phyloP scores from a whole-genome alignment of 2,797 vertebrate genomes.

The Channallabes apus region DNA sequence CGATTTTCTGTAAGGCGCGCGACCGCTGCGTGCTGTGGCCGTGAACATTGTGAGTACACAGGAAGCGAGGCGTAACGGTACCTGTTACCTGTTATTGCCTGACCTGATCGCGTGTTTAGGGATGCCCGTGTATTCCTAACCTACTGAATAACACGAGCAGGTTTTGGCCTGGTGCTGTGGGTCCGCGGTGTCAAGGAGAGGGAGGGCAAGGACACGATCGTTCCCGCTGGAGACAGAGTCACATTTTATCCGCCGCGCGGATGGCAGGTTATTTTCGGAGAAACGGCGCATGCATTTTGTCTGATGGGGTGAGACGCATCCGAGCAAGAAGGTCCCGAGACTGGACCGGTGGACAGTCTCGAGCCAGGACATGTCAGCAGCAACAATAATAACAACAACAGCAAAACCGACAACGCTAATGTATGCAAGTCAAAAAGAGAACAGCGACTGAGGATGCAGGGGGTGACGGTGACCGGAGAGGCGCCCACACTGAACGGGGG shows the following conservation, averaged over 20 bases:
- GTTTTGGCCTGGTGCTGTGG: not conserved
- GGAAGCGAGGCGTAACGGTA: slow-evolving; percentile 20
- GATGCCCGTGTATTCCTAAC: not conserved
- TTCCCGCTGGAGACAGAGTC: slow-evolving; percentile 31
- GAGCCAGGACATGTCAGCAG: slow-evolving; percentile 47
- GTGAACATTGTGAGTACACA: not conserved
- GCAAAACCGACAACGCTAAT: slow-evolving; percentile 28
- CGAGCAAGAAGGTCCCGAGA: slow-evolving; percentile 46
- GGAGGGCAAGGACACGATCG: slow-evolving; percentile 34
- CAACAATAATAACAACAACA: slow-evolving; percentile 33
- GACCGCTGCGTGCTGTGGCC: not conserved
- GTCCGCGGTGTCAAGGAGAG: slow-evolving; percentile 12
- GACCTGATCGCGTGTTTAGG: not conserved
- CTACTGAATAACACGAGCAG: not conserved
- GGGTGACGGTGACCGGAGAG: slow-evolving; percentile 65
- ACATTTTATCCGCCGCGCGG: not conserved
- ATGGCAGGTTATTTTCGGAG: slow-evolving; percentile 29
- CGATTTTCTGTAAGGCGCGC: not conserved
- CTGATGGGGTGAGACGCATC: slow-evolving; percentile 56
- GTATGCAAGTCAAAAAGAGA: slow-evolving; percentile 45
- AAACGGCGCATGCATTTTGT: slow-evolving; percentile 43
- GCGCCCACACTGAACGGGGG: slow-evolving; percentile 60
- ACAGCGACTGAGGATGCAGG: slow-evolving; percentile 56
- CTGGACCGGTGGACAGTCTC: slow-evolving; percentile 52
- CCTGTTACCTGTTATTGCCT: slow-evolving; percentile 34